Evolutionary conservation across 2,113 vertebrate genomes (phyloP).

Genomic region (Neofelis nebulosa): DNA sequence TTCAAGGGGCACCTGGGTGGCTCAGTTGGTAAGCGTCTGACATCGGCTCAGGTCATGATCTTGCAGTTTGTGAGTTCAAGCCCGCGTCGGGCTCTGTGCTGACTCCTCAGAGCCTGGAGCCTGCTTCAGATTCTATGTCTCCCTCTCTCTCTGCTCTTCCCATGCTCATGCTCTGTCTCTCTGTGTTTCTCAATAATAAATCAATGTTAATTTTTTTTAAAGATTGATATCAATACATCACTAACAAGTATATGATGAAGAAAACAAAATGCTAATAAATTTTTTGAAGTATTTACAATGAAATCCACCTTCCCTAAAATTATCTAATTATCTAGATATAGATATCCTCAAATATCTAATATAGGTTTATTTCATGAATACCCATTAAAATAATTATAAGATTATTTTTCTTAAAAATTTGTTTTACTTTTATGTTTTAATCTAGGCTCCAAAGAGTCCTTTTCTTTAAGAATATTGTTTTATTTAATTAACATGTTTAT

Average conservation of each 20-base stretch:
- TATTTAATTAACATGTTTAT: slow-evolving; percentile 41
- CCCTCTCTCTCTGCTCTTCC: no score
- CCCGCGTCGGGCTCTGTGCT: no score
- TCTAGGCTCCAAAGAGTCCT: neutral
- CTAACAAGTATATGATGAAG: slow-evolving; percentile 35
- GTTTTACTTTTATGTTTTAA: slow-evolving; percentile 45
- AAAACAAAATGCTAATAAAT: slow-evolving; percentile 42
- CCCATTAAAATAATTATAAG: slow-evolving; percentile 21
- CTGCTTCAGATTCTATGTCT: no score
- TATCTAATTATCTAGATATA: neutral
- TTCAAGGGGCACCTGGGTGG: neutral
- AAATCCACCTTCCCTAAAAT: slow-evolving; percentile 47
- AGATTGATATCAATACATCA: slow-evolving; percentile 44
- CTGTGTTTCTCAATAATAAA: no score
- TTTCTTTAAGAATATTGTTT: slow-evolving; percentile 11
- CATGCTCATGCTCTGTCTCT: no score
- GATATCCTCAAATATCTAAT: neutral
- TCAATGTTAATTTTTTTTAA: slow-evolving; percentile 17
- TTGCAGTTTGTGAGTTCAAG: no score
- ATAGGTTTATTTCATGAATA: slow-evolving; percentile 14
- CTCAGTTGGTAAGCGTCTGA: no score
- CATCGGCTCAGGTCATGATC: no score
- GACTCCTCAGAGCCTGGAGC: no score
- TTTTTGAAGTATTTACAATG: slow-evolving; percentile 13
- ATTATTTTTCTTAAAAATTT: neutral